Base-by-base conservation (phyloP, 2,888 invertebrate species). In the Andricus curvator region DNA sequence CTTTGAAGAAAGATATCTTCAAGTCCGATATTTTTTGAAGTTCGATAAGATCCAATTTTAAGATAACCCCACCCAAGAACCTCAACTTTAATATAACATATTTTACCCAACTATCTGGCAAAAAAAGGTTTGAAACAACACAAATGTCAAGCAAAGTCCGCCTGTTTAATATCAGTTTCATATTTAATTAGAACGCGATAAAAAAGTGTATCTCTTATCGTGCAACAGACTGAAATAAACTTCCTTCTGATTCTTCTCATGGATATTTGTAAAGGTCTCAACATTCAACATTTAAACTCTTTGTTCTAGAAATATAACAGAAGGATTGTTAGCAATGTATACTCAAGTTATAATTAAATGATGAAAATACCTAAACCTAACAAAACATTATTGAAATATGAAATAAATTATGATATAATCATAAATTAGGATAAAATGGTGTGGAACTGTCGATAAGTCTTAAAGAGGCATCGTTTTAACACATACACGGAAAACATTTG, bases 161-260 rank as follows among this genome's bases (percentile, higher is more conserved):
- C 13, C 48, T 25, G 25, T 29, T 70, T 17, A 48, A 25, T 68
- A 68, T 51, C 70, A 48, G 48, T 48, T 70, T 29, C 29, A 48
- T 48, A 70, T 70, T 70, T 70, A 70, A 48, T 70, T 48, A 51
- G 48, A 70, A 70, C 20, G 17, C 25, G 29, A 70, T 70, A 70
- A 70, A 70, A 44, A 37, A 68, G 44, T 41, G 22, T 68, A 8
- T 70, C 25, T 51, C 17, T 51, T 70, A 70, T 70, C 70, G 1
- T 15, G 17, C 51, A 70, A 51, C 70, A 25, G 29, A 48, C 37
- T 37, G 48, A 70, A 68, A 44, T 44, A 44, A 44, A 68, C 68
- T 68, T 68, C 68, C 68, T 68, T 44, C 68, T 44, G 68, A 68
- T 68, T 68, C 44, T 41, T 68, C 44, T 68, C 44, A 68, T n/a